Percentiles rank a stretch among this genome's conserved stretches.
Evolutionary conservation across 1,140 invertebrate genomes (phyloP).

Genomic region (Trachymyrmex cornetzi): DNA sequence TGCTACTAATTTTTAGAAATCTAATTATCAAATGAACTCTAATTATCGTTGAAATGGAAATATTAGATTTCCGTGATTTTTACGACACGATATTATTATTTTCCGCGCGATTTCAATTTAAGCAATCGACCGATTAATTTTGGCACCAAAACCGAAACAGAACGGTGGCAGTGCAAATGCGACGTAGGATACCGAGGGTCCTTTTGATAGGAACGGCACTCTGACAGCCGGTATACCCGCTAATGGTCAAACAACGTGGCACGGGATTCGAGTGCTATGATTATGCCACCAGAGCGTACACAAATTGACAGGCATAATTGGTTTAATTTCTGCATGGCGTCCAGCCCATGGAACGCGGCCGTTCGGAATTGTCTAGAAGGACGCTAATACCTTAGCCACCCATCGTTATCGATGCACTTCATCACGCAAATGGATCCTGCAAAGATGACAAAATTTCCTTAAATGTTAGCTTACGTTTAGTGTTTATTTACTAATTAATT

Average conservation of each 20-base stretch:
- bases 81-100: background rate
- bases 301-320: constrained; percentile 78
- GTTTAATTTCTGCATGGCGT: constrained; percentile 72
- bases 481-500: constrained; percentile 27
- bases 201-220: constrained; percentile 68
- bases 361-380: constrained; percentile 57
- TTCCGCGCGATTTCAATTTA: background rate
- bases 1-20: background rate
- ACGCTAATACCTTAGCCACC: constrained; percentile 57
- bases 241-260: constrained; percentile 77
- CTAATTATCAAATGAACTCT: constrained; percentile 6
- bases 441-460: constrained; percentile 34
- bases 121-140: constrained; percentile 70
- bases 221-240: constrained; percentile 67
- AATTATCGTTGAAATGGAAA: background rate
- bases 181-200: constrained; percentile 70
- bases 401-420: constrained; percentile 34
- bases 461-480: background rate
- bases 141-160: constrained; percentile 60
- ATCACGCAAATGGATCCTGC: constrained; percentile 4
- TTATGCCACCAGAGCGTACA: constrained; percentile 68
- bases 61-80: background rate
- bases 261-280: constrained; percentile 75
- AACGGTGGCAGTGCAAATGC: constrained; percentile 71
- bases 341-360: constrained; percentile 45